Percentiles rank a stretch among this genome's conserved stretches.
phyloP scores from a whole-genome alignment of 2,113 vertebrate species.

The Lepus americanus region DNA sequence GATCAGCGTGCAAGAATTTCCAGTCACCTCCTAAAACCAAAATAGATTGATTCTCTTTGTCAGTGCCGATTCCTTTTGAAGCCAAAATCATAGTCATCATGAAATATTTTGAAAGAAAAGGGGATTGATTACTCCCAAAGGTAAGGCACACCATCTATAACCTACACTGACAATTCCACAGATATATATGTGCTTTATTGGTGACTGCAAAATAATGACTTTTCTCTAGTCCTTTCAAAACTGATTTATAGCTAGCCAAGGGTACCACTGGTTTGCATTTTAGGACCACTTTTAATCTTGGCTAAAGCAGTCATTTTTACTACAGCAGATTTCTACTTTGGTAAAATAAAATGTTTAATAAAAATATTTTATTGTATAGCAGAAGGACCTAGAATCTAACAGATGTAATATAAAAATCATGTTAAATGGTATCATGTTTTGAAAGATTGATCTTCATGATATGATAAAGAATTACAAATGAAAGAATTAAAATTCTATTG shows the following conservation, averaged over 20 bases:
- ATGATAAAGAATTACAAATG: slow-evolving; percentile 25
- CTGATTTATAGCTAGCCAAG: slow-evolving; percentile 72
- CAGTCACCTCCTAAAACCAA: slow-evolving; percentile 45
- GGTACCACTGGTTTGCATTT: slow-evolving; percentile 77
- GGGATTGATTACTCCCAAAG: slow-evolving; percentile 67
- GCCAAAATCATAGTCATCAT: slow-evolving; percentile 66
- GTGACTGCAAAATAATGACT: slow-evolving; percentile 66
- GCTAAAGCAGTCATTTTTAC: slow-evolving; percentile 70
- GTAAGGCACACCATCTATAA: slow-evolving; percentile 70
- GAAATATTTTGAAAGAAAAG: slow-evolving; percentile 75
- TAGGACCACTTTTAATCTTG: slow-evolving; percentile 79
- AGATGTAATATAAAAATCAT: slow-evolving; percentile 55
- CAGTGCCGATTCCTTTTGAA: slow-evolving; percentile 63
- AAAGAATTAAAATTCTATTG: slow-evolving; percentile 11
- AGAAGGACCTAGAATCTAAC: slow-evolving; percentile 63
- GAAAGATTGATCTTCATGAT: slow-evolving; percentile 58
- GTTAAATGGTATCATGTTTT: slow-evolving; percentile 74
- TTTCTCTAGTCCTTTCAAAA: slow-evolving; percentile 66
- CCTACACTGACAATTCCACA: slow-evolving; percentile 64
- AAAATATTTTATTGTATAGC: slow-evolving; percentile 74
- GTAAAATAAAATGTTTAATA: slow-evolving; percentile 77
- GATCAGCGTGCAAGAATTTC: slow-evolving; percentile 26
- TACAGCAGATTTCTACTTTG: slow-evolving; percentile 69
- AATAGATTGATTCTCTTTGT: slow-evolving; percentile 38
- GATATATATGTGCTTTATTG: slow-evolving; percentile 53